A percentile compares a stretch with the other conserved stretches of the same genome.
phyloP scores from a whole-genome alignment of 53 echinoderm and acorn worm species.

The Arbacia lixula region DNA sequence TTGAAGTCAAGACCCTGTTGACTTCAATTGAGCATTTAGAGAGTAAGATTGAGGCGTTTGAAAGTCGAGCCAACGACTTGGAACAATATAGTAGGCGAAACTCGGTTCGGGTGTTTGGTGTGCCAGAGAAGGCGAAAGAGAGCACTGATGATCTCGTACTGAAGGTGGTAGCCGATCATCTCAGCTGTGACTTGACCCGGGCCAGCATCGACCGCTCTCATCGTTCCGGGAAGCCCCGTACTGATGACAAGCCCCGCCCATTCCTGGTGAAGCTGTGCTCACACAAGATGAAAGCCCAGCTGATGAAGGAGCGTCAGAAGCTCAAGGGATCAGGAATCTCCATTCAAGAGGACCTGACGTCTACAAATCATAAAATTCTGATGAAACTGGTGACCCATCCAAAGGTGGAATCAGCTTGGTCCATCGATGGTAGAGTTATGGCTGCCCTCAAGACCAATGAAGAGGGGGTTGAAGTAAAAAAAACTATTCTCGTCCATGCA shows the following conservation, averaged over 20 bases:
- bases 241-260: constrained; percentile 33
- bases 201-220: constrained; percentile 23
- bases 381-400: constrained; percentile 24
- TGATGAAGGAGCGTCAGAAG: constrained; percentile 3
- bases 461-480: constrained; percentile 9
- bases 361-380: constrained; percentile 12
- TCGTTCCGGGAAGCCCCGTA: constrained; percentile 23
- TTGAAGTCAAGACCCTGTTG: constrained; percentile 4
- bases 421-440: constrained; percentile 16
- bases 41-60: not conserved
- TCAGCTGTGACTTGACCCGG: not conserved
- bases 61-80: constrained; percentile 1
- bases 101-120: constrained; percentile 22
- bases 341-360: constrained; percentile 29
- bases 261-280: constrained; percentile 8
- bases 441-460: constrained; percentile 34
- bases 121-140: not conserved
- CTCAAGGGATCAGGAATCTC: constrained; percentile 7
- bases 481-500: no score
- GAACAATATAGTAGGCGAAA: constrained; percentile 39
- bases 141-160: constrained; percentile 5
- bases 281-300: constrained; percentile 10
- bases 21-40: not conserved
- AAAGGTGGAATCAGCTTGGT: constrained; percentile 24
- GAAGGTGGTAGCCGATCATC: constrained; percentile 20